A percentile compares a stretch with the other conserved stretches of the same genome.
phyloP scores from a whole-genome alignment of 1,140 invertebrate genomes.

The Cydia fagiglandana region DNA sequence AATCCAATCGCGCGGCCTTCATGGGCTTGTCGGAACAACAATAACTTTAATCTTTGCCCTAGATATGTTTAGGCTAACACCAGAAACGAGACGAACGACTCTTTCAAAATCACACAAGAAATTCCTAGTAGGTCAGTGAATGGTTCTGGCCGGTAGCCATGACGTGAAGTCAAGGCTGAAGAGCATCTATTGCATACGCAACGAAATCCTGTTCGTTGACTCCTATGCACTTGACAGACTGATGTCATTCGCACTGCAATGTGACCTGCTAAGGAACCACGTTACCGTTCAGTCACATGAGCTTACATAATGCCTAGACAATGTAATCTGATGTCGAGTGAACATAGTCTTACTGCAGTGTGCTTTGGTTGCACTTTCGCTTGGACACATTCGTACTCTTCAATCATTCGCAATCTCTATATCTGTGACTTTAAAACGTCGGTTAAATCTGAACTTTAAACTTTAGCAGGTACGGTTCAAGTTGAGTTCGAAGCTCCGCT shows the following conservation, averaged over 20 bases:
- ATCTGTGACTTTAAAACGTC: constrained; percentile 35
- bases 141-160: constrained; percentile 64
- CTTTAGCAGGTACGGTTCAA: constrained; percentile 33
- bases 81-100: constrained; percentile 16
- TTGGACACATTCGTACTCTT: constrained; percentile 50
- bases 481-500: constrained; percentile 32
- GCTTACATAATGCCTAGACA: constrained; percentile 72
- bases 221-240: constrained; percentile 73
- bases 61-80: constrained; percentile 12
- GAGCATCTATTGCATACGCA: constrained; percentile 69
- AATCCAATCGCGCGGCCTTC: constrained; percentile 20
- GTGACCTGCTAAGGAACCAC: constrained; percentile 72
- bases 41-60: constrained; percentile 35
- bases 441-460: constrained; percentile 39
- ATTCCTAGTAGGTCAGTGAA: constrained; percentile 60
- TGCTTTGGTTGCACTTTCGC: constrained; percentile 66
- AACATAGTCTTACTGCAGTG: constrained; percentile 52
- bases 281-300: constrained; percentile 71
- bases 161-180: constrained; percentile 66
- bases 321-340: constrained; percentile 50
- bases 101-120: constrained; percentile 42
- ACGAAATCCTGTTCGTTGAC: constrained; percentile 77
- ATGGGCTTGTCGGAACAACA: constrained; percentile 17
- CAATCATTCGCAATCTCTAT: constrained; percentile 43
- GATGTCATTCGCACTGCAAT: constrained; percentile 70